Evolutionary conservation across 2,888 invertebrate genomes (phyloP), one percentile per base, ranked within the genome.

Genomic region (Phlogophora meticulosa): DNA sequence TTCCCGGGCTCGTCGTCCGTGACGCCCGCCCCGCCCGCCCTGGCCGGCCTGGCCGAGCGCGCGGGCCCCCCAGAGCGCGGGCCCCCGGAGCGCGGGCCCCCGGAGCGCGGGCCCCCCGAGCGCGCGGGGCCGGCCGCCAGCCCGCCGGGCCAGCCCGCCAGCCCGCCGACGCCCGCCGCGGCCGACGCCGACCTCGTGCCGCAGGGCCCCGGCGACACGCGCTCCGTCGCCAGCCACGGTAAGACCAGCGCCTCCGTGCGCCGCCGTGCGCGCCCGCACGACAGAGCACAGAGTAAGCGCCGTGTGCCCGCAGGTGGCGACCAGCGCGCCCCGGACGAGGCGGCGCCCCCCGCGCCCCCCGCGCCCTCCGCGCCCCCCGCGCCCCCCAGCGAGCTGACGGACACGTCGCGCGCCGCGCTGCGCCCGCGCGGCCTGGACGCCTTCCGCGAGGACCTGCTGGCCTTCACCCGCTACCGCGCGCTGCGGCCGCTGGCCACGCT

Each of bases 401-500:
- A 1, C 20, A 10, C 0, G n/a, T 5, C 65, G 0, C 71, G 76
- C 42, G 58, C 72, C 0, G 76, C 76, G 0, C 56, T 66, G 17
- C 72, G 75, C 2, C 76, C 72, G 11, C 75, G 76, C 15, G 97
- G 97, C 1, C 93, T 98, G 57, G 97, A 97, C 81, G 94, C 97
- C 53, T 99, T 99, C 93, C 96, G 98, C 64, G 98, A 98, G 85
- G 98, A 98, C 93, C 96, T 99, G 59, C 97, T 82, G 42, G 73
- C 82, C 13, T 82, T 82, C 78, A 82, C 82, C 15, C 80, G 82
- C 22, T 82, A 82, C 82, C 84, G 88, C 48, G 96, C 97, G 17
- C 95, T 99, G 76, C 96, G 98, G 13, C 97, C 98, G 20, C 94
- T 99, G 9, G 98, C 99, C 5, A 98, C 98, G 7, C 95, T 99